Percentiles rank a stretch among this genome's conserved stretches.
phyloP scores from a whole-genome alignment of 2,888 invertebrate genomes.

The Heterodera filipjevi region DNA sequence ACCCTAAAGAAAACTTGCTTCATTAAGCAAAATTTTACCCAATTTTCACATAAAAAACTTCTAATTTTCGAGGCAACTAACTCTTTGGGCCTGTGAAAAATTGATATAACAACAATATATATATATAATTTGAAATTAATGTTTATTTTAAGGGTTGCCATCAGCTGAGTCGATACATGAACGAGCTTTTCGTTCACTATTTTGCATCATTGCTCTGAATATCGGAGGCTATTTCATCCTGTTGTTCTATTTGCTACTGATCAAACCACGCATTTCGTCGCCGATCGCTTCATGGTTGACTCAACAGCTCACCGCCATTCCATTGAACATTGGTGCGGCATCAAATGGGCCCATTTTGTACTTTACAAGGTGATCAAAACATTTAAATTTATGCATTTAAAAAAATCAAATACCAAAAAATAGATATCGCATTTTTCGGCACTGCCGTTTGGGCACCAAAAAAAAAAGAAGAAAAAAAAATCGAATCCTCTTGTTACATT shows the following conservation, averaged over 20 bases:
- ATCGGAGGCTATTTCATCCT: neutral
- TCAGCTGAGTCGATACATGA: neutral
- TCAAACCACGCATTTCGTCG: slow-evolving; percentile 2
- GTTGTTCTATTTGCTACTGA: neutral
- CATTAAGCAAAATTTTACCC: too few relatives aligned
- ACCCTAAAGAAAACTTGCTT: too few relatives aligned
- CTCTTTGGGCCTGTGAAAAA: neutral
- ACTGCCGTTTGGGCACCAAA: too few relatives aligned
- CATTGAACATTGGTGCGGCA: neutral
- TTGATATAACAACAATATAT: too few relatives aligned
- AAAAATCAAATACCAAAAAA: too few relatives aligned
- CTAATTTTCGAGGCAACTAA: too few relatives aligned
- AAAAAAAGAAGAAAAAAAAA: too few relatives aligned
- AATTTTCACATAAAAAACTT: too few relatives aligned
- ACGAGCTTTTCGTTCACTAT: neutral
- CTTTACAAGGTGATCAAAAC: neutral
- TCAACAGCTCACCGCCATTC: slow-evolving; percentile 12
- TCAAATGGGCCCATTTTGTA: neutral
- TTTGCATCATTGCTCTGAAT: neutral
- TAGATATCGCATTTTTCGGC: too few relatives aligned
- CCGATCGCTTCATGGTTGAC: slow-evolving; percentile 1
- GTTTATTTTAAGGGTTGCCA: neutral
- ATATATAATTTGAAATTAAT: too few relatives aligned
- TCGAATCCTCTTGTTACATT: too few relatives aligned
- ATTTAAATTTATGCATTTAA: too few relatives aligned